These are phyloP conservation scores for Grus americana DNA, from an alignment of 2,113 vertebrate genomes.

Conservation along the genomic window DNA sequence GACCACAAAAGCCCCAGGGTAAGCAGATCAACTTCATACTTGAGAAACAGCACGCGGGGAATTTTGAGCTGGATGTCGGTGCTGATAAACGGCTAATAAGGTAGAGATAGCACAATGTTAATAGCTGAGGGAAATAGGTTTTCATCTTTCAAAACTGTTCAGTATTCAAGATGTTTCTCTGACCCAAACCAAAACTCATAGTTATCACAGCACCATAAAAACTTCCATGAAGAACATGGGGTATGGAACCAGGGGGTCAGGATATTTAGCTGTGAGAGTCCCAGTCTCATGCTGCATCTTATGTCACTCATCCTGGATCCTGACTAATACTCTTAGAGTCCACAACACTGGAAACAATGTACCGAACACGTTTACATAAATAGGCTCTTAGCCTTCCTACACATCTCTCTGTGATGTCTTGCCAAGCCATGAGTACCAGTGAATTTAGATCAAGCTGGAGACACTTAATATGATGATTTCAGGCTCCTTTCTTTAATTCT, in stretches of 20 bases:
- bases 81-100: background rate
- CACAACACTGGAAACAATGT: background rate
- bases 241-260: background rate
- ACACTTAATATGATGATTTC: background rate
- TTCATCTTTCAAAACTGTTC: background rate
- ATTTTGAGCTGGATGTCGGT: background rate
- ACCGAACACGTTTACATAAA: background rate
- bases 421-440: background rate
- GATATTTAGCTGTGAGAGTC: background rate
- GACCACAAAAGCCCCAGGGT: slow-evolving; percentile 9
- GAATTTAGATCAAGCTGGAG: background rate
- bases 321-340: background rate
- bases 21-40: background rate
- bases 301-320: background rate
- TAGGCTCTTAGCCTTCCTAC: background rate
- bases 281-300: background rate
- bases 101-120: background rate
- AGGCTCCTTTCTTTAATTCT: background rate
- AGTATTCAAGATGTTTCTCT: background rate
- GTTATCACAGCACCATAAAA: background rate
- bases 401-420: background rate
- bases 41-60: background rate
- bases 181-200: background rate
- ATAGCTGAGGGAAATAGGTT: background rate
- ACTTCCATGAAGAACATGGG: background rate